phyloP scores from a whole-genome alignment of 2,113 vertebrate genomes.

The Ctenodactylus gundi region DNA sequence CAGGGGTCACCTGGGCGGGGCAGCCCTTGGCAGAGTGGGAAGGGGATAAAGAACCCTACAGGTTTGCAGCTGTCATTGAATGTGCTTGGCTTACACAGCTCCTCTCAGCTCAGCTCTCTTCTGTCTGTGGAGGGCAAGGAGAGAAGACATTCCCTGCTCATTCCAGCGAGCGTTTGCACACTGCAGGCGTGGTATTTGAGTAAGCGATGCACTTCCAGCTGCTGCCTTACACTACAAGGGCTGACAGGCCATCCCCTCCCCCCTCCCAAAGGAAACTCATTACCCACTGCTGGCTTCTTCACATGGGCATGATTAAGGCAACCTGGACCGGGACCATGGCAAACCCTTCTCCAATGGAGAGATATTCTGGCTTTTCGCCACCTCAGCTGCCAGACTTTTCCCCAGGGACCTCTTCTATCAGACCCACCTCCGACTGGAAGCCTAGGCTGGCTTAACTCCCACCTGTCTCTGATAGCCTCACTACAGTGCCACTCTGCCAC shows the following conservation, averaged over 20 bases:
- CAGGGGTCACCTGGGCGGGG: background rate
- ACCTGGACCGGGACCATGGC: background rate
- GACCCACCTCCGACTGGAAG: constrained; percentile 33
- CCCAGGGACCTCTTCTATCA: background rate
- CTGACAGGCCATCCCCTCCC: constrained; percentile 53
- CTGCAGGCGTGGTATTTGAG: constrained; percentile 68
- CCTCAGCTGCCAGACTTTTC: background rate
- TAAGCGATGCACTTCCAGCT: constrained; percentile 56
- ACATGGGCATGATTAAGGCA: constrained; percentile 52
- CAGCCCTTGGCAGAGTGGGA: background rate
- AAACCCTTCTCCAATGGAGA: constrained; percentile 39
- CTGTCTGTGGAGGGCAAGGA: constrained; percentile 47
- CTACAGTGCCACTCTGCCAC: no score
- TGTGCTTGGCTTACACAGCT: background rate
- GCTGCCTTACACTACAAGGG: constrained; percentile 58
- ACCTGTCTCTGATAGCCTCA: background rate
- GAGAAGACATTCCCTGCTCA: constrained; percentile 67
- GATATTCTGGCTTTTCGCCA: constrained; percentile 2
- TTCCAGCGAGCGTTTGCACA: constrained; percentile 53
- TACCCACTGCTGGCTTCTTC: constrained; percentile 34
- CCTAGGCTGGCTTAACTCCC: background rate
- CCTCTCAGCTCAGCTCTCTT: background rate
- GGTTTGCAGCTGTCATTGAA: constrained; percentile 67
- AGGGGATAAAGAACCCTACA: constrained; percentile 22
- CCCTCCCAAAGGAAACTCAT: constrained; percentile 31